Percentiles rank a stretch among this genome's conserved stretches.
These are phyloP conservation scores for Gadus macrocephalus DNA, from an alignment of 2,113 vertebrate species.

Conservation along the genomic window DNA sequence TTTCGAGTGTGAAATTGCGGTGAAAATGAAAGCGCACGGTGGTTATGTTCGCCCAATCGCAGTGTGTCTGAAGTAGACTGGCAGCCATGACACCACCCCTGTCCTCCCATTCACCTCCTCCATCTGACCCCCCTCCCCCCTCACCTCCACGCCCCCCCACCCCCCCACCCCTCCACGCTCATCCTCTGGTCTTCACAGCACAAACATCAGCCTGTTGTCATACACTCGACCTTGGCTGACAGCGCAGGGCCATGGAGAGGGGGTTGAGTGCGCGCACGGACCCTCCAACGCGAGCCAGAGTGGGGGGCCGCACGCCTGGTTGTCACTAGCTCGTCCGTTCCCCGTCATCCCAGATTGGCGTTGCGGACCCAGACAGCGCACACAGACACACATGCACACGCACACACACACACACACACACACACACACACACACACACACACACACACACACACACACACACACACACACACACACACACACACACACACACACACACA, in stretches of 20 bases:
- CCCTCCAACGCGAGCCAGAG: constrained; percentile 61
- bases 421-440: constrained; percentile 9
- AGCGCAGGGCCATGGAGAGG: constrained; percentile 54
- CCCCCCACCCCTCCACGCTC: constrained; percentile 43
- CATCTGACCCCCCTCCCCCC: constrained; percentile 13
- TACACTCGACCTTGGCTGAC: constrained; percentile 53
- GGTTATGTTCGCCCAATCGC: constrained; percentile 10
- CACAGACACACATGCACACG: constrained; percentile 9
- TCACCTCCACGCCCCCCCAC: background rate
- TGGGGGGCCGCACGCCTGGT: constrained; percentile 56
- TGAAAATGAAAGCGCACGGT: background rate
- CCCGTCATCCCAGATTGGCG: too few species aligned
- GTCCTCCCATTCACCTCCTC: constrained; percentile 18
- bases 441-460: constrained; percentile 4
- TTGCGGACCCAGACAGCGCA: too few species aligned
- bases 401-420: constrained; percentile 15
- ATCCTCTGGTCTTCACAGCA: constrained; percentile 8
- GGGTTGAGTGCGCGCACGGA: constrained; percentile 37
- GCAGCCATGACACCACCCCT: constrained; percentile 47
- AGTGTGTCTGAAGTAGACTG: constrained; percentile 39
- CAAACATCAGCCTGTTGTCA: constrained; percentile 57
- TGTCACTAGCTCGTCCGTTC: constrained; percentile 61
- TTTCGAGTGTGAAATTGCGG: too few species aligned
- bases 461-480: constrained; percentile 10
- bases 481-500: constrained; percentile 18